Evolutionary conservation across 2,797 vertebrate genomes (phyloP).

Genomic region (Lindbergichthys nudifrons): DNA sequence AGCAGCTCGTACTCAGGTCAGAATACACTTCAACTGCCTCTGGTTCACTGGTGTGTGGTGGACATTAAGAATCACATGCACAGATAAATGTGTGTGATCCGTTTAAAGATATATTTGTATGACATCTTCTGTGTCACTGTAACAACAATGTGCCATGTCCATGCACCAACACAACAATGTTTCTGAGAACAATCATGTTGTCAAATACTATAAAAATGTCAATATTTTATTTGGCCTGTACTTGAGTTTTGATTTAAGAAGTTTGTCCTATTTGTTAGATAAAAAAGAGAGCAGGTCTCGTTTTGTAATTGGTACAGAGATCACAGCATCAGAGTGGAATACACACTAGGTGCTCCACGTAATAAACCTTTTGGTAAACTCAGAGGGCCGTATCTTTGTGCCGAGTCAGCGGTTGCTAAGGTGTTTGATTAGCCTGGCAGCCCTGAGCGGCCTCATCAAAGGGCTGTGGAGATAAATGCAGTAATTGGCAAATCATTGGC

Average conservation of each 20-base stretch:
- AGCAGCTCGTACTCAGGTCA: conserved; percentile 3
- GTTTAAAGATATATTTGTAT: neutral
- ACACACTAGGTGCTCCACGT: neutral
- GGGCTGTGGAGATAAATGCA: conserved; percentile 57
- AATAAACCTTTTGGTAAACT: conserved; percentile 3
- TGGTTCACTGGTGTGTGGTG: neutral
- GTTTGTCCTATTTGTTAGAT: neutral
- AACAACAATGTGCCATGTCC: neutral
- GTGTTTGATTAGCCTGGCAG: conserved; percentile 55
- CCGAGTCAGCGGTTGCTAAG: conserved; percentile 21
- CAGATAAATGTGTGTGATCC: neutral
- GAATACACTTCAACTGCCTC: conserved; percentile 21
- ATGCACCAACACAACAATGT: neutral
- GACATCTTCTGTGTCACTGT: neutral
- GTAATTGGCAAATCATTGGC: conserved; percentile 49
- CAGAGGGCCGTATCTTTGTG: neutral
- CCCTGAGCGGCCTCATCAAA: conserved; percentile 55
- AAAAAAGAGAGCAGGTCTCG: neutral
- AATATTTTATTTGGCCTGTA: neutral
- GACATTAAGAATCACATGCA: neutral
- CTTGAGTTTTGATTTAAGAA: neutral
- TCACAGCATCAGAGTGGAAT: neutral
- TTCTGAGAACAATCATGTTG: neutral
- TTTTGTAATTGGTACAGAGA: no score
- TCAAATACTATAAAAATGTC: neutral